These are phyloP conservation scores for Gallinago paraguaiae DNA, from an alignment of 2,113 vertebrate species.

Conservation along the genomic window DNA sequence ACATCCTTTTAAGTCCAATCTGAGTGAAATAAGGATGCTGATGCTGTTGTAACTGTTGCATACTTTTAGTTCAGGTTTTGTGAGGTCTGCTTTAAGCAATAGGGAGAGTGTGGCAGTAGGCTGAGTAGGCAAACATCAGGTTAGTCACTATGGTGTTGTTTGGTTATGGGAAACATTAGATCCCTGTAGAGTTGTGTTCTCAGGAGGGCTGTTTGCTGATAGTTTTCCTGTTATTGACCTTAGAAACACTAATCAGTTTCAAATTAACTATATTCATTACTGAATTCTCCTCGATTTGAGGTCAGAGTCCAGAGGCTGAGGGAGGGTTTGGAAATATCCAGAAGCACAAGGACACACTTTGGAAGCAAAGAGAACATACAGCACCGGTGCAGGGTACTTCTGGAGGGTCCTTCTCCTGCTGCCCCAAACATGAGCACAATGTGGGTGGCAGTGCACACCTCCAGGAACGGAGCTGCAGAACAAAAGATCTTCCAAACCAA, in stretches of 20 bases:
- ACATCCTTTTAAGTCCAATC: neutral
- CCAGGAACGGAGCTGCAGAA: neutral
- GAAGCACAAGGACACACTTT: neutral
- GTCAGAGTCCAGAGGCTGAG: neutral
- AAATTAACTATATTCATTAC: slow-evolving; percentile 2
- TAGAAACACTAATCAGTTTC: slow-evolving; percentile 32
- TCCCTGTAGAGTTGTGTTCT: neutral
- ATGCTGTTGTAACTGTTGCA: neutral
- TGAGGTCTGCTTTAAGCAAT: neutral
- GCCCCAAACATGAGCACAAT: neutral
- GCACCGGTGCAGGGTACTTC: neutral
- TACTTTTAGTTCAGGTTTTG: neutral
- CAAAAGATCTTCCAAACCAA: neutral
- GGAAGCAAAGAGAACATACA: neutral
- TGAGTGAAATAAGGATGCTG: neutral
- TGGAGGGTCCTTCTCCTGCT: neutral
- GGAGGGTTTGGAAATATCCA: neutral
- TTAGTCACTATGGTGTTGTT: neutral
- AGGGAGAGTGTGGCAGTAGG: neutral
- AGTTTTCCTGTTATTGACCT: slow-evolving; percentile 22
- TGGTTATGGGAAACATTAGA: neutral
- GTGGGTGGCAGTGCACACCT: rapidly evolving
- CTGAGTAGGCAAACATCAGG: neutral
- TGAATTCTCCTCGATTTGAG: neutral
- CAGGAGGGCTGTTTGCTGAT: neutral